Conservation (phyloP, 2,888 invertebrate species). For the Physocephala rufipes region DNA sequence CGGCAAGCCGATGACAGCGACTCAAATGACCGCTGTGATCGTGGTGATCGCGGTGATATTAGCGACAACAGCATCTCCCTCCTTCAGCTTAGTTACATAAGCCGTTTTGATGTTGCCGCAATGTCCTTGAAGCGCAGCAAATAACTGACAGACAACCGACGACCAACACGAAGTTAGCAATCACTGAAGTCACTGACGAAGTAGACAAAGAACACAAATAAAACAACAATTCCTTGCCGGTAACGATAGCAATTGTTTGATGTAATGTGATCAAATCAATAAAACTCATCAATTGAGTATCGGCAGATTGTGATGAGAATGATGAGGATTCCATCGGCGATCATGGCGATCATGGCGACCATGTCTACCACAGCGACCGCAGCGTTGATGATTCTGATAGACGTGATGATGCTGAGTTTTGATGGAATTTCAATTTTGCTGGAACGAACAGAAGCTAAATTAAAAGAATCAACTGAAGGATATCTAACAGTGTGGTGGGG, state of each 20-base stretch:
- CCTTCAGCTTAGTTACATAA: background rate
- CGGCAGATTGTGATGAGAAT: constrained; percentile 27
- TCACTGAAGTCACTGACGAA: background rate
- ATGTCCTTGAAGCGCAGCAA: constrained; percentile 27
- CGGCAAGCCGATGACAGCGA: constrained; percentile 3
- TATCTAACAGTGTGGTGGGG: background rate
- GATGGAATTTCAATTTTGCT: background rate
- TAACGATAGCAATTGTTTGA: constrained; percentile 27
- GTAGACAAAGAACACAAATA: background rate
- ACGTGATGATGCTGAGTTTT: background rate
- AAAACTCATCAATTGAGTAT: constrained; percentile 31
- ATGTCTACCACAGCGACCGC: background rate
- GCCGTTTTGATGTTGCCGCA: constrained; percentile 28
- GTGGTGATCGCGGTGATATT: background rate
- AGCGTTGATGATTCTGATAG: constrained; percentile 17
- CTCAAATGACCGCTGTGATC: background rate
- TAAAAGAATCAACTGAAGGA: too few species aligned
- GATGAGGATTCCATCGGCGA: background rate
- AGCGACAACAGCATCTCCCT: background rate
- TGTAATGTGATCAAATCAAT: constrained; percentile 34
- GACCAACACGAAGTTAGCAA: background rate
- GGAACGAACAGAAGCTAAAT: background rate
- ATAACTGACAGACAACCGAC: background rate
- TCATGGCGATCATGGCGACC: background rate
- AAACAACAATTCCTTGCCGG: background rate